A percentile compares a stretch with the other conserved stretches of the same genome.
These are phyloP conservation scores for Pristionchus exspectatus DNA, from an alignment of 2,888 invertebrate species.

Conservation along the genomic window DNA sequence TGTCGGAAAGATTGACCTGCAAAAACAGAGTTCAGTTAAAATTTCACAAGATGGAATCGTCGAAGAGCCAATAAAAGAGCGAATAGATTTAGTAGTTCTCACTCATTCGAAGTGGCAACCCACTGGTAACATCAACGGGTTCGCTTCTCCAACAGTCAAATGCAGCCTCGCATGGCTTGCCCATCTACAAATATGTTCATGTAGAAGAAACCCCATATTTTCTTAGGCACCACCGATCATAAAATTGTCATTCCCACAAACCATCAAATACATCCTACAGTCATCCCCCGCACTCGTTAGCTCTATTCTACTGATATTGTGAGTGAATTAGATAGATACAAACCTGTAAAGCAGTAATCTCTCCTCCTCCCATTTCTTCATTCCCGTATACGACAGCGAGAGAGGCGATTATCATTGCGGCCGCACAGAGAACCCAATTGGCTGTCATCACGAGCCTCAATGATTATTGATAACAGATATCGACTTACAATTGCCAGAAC, in stretches of 20 bases:
- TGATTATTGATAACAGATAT: not conserved
- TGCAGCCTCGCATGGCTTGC: constrained; percentile 48
- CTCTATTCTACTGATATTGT: too few species aligned
- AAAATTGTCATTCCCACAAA: not conserved
- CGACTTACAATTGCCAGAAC: too few species aligned
- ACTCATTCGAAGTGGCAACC: constrained; percentile 44
- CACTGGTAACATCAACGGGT: constrained; percentile 22
- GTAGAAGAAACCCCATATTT: not conserved
- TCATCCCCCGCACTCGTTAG: too few species aligned
- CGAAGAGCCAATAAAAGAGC: not conserved
- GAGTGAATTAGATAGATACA: not conserved
- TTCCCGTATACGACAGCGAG: not conserved
- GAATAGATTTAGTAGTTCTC: not conserved
- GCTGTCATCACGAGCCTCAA: not conserved
- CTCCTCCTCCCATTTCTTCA: not conserved
- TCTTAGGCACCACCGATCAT: not conserved
- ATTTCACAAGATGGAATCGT: too few species aligned
- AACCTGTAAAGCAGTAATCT: constrained; percentile 40
- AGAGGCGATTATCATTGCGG: not conserved
- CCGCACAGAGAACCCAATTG: constrained; percentile 33
- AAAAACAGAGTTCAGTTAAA: not conserved
- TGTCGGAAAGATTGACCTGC: constrained; percentile 27
- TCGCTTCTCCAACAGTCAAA: constrained; percentile 54
- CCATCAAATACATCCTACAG: not conserved
- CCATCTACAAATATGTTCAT: constrained; percentile 39